These are phyloP conservation scores for Acanthoscelides obtectus DNA, from an alignment of 2,888 invertebrate species.

Conservation along the genomic window DNA sequence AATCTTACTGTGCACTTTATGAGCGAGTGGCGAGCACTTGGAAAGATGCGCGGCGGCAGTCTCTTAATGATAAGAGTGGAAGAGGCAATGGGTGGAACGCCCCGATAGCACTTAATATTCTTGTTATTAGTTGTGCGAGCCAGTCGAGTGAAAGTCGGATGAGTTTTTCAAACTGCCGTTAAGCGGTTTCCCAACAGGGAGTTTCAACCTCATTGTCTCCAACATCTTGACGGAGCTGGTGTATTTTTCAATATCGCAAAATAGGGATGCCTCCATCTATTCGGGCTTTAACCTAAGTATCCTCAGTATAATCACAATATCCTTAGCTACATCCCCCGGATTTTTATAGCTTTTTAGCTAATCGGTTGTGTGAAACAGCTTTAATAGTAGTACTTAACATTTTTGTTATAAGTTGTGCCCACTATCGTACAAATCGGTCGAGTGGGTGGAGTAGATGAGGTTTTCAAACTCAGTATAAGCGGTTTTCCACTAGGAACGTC, in stretches of 20 bases:
- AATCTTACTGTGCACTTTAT: not conserved
- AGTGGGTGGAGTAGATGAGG: too few relatives aligned
- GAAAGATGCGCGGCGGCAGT: conserved; percentile 6
- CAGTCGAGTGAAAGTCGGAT: not conserved
- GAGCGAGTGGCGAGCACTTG: not conserved
- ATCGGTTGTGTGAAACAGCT: too few relatives aligned
- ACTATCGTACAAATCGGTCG: too few relatives aligned
- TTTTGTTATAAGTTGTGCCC: too few relatives aligned
- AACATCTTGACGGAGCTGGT: not conserved
- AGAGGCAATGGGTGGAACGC: conserved; percentile 36
- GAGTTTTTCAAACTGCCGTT: not conserved
- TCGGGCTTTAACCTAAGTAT: too few relatives aligned
- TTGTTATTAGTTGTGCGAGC: conserved; percentile 33
- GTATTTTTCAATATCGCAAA: not conserved
- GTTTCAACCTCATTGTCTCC: not conserved
- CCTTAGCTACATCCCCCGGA: too few relatives aligned
- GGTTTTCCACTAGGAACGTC: too few relatives aligned
- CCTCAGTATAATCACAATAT: too few relatives aligned
- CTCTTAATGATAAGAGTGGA: conserved; percentile 32
- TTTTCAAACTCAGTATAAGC: too few relatives aligned
- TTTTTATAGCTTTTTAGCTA: too few relatives aligned
- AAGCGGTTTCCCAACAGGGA: not conserved
- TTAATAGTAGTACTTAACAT: too few relatives aligned
- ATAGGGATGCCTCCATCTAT: not conserved
- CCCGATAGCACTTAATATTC: conserved; percentile 41